Conservation (phyloP, 2,797 vertebrate genomes). For the Rhinatrema bivittatum region DNA sequence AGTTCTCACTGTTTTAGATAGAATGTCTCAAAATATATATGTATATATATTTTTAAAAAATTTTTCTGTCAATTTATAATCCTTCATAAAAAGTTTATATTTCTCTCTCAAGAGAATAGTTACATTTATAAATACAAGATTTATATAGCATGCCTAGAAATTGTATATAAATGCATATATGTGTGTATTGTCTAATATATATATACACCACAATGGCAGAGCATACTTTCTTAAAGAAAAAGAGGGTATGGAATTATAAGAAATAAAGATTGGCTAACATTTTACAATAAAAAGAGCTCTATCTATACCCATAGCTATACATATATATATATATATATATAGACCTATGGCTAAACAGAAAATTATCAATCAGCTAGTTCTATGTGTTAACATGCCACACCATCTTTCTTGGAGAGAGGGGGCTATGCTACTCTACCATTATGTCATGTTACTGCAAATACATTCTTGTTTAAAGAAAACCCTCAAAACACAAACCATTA, state of each 20-base stretch:
- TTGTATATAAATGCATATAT: slow-evolving; percentile 58
- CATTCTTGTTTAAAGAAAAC: too few relatives aligned
- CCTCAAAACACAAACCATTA: too few relatives aligned
- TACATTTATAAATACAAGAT: slow-evolving; percentile 65
- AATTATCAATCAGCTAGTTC: too few relatives aligned
- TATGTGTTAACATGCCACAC: too few relatives aligned
- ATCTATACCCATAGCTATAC: too few relatives aligned
- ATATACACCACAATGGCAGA: background rate
- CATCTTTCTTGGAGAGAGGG: too few relatives aligned
- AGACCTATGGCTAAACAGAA: too few relatives aligned
- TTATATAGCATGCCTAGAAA: slow-evolving; percentile 53
- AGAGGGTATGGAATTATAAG: background rate
- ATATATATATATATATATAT: too few relatives aligned
- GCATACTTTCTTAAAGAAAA: background rate
- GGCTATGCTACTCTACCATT: too few relatives aligned
- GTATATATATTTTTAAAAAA: slow-evolving; percentile 38
- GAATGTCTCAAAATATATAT: slow-evolving; percentile 63
- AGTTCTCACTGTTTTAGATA: slow-evolving; percentile 39
- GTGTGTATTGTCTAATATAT: slow-evolving; percentile 50
- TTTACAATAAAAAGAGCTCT: background rate
- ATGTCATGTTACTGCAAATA: too few relatives aligned
- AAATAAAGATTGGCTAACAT: slow-evolving; percentile 4
- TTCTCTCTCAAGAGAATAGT: slow-evolving; percentile 48
- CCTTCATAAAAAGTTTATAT: slow-evolving; percentile 60
- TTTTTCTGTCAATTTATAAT: slow-evolving; percentile 57